Percentiles rank a stretch among this genome's conserved stretches.
Conservation (phyloP, 2,888 invertebrate genomes). For the Pteria penguin region DNA sequence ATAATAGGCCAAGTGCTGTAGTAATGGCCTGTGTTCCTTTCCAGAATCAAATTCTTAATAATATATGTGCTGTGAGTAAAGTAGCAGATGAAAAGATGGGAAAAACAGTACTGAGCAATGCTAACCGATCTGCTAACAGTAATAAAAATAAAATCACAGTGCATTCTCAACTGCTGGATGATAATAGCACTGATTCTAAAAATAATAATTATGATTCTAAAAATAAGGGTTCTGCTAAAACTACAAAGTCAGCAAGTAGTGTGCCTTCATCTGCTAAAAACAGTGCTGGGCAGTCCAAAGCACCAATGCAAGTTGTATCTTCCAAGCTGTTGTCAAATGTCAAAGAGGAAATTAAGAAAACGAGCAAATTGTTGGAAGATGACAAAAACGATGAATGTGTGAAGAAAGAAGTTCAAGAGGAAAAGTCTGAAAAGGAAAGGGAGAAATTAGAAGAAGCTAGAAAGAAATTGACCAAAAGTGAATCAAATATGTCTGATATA, state of each 20-base stretch:
- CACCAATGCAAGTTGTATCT: conserved; percentile 55
- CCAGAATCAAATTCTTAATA: conserved; percentile 1
- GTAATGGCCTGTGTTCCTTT: neutral
- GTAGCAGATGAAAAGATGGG: neutral
- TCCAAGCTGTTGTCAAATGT: conserved; percentile 59
- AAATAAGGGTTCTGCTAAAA: neutral
- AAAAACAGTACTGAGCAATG: too few species aligned
- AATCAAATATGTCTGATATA: conserved; percentile 13
- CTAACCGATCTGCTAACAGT: neutral
- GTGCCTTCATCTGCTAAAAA: neutral
- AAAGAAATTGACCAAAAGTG: conserved; percentile 24
- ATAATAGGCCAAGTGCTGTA: neutral
- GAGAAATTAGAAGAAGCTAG: neutral
- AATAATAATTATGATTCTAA: neutral
- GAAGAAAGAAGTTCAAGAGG: conserved; percentile 18
- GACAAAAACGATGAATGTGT: conserved; percentile 6
- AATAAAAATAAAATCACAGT: conserved; percentile 14
- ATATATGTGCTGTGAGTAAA: neutral
- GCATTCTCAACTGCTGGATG: conserved; percentile 7
- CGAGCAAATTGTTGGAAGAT: conserved; percentile 4
- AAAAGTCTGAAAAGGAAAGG: conserved; percentile 16
- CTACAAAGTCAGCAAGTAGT: neutral
- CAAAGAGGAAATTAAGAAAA: conserved; percentile 41
- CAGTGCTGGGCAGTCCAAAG: neutral
- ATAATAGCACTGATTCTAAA: neutral